A percentile compares a stretch with the other conserved stretches of the same genome.
These are phyloP conservation scores for Callospermophilus lateralis DNA, from an alignment of 2,113 vertebrate genomes.

Conservation along the genomic window DNA sequence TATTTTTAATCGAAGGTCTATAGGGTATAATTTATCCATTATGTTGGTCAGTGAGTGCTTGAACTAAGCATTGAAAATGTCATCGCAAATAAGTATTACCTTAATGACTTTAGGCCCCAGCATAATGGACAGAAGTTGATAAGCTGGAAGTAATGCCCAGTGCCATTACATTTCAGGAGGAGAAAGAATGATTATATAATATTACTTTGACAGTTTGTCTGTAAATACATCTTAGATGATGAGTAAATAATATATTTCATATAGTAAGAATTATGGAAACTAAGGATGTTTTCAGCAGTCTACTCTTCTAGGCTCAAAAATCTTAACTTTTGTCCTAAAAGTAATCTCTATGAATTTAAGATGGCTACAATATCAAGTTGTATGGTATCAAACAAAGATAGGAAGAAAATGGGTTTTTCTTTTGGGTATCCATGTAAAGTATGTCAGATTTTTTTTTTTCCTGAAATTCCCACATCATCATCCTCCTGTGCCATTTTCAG, in stretches of 20 bases:
- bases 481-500: background rate
- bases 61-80: background rate
- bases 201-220: background rate
- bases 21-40: slow-evolving; percentile 40
- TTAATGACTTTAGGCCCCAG: background rate
- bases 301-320: background rate
- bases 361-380: background rate
- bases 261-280: background rate
- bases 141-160: background rate
- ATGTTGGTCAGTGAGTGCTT: slow-evolving; percentile 12
- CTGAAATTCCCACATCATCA: background rate
- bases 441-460: background rate
- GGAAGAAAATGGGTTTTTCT: background rate
- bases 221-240: background rate
- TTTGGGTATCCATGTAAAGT: background rate
- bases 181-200: background rate
- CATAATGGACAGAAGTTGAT: background rate
- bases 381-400: background rate
- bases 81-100: background rate
- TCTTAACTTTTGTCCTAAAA: background rate
- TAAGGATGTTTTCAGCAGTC: background rate
- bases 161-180: background rate
- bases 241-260: background rate
- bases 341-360: background rate
- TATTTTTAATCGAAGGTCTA: slow-evolving; percentile 44